phyloP scores from a whole-genome alignment of 2,113 vertebrate species.

The Delphinus delphis region DNA sequence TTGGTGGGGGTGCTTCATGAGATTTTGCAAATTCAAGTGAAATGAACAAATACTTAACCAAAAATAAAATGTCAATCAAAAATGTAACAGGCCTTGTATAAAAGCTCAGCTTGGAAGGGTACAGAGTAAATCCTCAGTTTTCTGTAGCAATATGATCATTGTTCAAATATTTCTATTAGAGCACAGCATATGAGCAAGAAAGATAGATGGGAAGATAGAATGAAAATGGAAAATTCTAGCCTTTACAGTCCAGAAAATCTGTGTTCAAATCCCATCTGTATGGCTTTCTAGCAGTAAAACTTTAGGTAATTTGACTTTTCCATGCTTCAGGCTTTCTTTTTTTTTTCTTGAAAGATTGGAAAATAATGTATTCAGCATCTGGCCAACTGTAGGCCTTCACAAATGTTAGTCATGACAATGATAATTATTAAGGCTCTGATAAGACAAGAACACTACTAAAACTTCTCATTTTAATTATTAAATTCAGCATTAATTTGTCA shows the following conservation, averaged over 20 bases:
- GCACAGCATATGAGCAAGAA: neutral
- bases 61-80: neutral
- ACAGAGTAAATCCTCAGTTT: neutral
- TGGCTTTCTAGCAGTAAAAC: neutral
- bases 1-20: neutral
- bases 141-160: neutral
- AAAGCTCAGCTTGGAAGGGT: neutral
- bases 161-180: neutral
- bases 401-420: neutral
- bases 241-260: neutral
- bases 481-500: neutral
- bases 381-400: neutral
- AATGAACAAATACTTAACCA: neutral
- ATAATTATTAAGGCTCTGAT: neutral
- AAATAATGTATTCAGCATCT: neutral
- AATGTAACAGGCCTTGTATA: neutral
- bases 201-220: neutral
- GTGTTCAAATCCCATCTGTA: neutral
- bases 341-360: neutral
- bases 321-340: neutral
- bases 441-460: neutral
- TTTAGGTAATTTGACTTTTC: neutral
- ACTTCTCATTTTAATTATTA: neutral
- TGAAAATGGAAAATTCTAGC: neutral
- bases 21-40: neutral